These are phyloP conservation scores for Melanostigma gelatinosum DNA, from an alignment of 2,113 vertebrate species.

Conservation along the genomic window DNA sequence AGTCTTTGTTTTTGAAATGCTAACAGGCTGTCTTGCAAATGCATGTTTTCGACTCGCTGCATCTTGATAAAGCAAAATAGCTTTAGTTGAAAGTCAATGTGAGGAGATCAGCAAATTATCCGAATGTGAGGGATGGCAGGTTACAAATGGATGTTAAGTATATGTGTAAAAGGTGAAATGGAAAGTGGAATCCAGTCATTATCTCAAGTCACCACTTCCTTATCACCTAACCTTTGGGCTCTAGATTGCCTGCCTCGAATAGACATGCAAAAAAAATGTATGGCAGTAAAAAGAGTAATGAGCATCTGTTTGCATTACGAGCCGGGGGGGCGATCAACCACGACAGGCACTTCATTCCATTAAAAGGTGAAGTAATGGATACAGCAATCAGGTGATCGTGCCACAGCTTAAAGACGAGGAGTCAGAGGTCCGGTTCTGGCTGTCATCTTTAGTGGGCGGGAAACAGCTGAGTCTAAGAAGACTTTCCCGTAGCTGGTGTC, in stretches of 20 bases:
- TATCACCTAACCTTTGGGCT: slow-evolving; percentile 63
- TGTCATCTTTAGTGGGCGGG: slow-evolving; percentile 53
- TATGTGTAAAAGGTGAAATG: slow-evolving; percentile 50
- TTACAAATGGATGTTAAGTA: slow-evolving; percentile 61
- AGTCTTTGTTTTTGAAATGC: slow-evolving; percentile 57
- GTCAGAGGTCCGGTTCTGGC: slow-evolving; percentile 62
- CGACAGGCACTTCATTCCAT: slow-evolving; percentile 67
- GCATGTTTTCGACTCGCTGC: slow-evolving; percentile 17
- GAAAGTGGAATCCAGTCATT: slow-evolving; percentile 64
- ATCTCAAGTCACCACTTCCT: slow-evolving; percentile 59
- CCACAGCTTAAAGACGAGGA: slow-evolving; percentile 42
- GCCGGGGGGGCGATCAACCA: slow-evolving; percentile 51
- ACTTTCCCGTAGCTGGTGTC: slow-evolving; percentile 40
- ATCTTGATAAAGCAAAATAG: slow-evolving; percentile 33
- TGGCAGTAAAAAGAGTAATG: slow-evolving; percentile 65
- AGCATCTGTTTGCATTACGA: slow-evolving; percentile 73
- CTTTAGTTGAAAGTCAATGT: slow-evolving; percentile 14
- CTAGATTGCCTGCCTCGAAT: slow-evolving; percentile 55
- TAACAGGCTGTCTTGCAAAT: slow-evolving; percentile 37
- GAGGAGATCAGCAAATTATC: slow-evolving; percentile 47
- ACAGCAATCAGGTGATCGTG: slow-evolving; percentile 52
- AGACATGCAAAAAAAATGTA: slow-evolving; percentile 52
- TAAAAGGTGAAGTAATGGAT: slow-evolving; percentile 71
- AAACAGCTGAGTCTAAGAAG: slow-evolving; percentile 73
- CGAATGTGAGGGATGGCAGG: slow-evolving; percentile 40